Conservation (phyloP, 2,888 invertebrate genomes). For the Lamellibrachia satsuma region DNA sequence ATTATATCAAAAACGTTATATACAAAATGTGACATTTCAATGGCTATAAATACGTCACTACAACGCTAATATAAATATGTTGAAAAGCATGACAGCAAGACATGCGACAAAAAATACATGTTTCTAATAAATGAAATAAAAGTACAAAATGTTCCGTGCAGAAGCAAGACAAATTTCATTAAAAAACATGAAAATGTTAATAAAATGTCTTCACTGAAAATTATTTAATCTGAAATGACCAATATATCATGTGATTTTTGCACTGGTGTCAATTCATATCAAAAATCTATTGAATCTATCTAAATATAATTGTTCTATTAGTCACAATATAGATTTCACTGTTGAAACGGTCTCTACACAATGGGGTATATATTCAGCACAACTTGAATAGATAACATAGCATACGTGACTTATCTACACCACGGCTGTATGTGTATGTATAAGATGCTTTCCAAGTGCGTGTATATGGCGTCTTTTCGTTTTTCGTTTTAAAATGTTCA, state of each 20-base stretch:
- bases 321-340: background rate
- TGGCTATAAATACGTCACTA: background rate
- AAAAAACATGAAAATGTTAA: background rate
- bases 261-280: background rate
- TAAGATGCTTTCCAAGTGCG: background rate
- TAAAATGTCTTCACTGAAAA: background rate
- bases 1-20: background rate
- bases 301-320: background rate
- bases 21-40: conserved; percentile 13
- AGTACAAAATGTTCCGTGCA: background rate
- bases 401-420: background rate
- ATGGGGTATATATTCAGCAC: background rate
- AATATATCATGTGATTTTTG: background rate
- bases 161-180: background rate
- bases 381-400: background rate
- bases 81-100: background rate
- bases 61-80: background rate
- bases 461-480: too few relatives aligned
- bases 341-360: background rate
- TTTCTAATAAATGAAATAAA: background rate
- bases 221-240: background rate
- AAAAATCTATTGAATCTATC: background rate
- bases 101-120: background rate
- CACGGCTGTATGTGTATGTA: background rate
- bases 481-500: too few relatives aligned